These are phyloP conservation scores for Ophion obscuratus DNA, from an alignment of 2,888 invertebrate species.

Conservation along the genomic window DNA sequence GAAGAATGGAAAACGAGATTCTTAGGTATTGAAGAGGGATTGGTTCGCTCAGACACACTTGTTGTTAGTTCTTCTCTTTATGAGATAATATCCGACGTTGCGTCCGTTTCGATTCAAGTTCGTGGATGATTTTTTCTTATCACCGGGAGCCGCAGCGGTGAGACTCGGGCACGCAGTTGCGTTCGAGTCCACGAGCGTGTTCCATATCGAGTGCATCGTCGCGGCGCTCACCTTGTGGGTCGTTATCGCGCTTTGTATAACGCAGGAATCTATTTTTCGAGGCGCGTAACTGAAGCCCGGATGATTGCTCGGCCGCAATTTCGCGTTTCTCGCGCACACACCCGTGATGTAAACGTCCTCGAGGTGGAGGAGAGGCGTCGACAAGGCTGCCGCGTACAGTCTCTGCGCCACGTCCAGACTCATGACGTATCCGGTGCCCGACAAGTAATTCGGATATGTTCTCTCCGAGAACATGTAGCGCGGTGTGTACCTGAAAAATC, in stretches of 20 bases:
- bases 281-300: constrained; percentile 87
- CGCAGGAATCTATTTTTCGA: constrained; percentile 85
- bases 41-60: constrained; percentile 66
- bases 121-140: constrained; percentile 68
- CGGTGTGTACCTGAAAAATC: constrained; percentile 88
- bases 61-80: constrained; percentile 71
- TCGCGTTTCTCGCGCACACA: constrained; percentile 87
- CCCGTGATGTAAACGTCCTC: constrained; percentile 94
- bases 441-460: constrained; percentile 92
- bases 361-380: constrained; percentile 90
- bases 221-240: constrained; percentile 86
- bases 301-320: constrained; percentile 87
- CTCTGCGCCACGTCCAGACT: constrained; percentile 88
- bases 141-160: background rate
- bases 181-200: constrained; percentile 76
- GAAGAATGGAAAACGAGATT: background rate
- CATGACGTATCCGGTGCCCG: constrained; percentile 93
- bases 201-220: constrained; percentile 83
- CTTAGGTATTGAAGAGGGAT: background rate
- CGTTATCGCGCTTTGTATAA: constrained; percentile 85
- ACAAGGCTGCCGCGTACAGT: constrained; percentile 88
- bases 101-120: constrained; percentile 73
- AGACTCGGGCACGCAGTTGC: constrained; percentile 68
- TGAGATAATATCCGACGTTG: constrained; percentile 74
- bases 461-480: constrained; percentile 90